These are phyloP conservation scores for Tribolium freemani DNA, from an alignment of 2,888 invertebrate genomes.

Conservation along the genomic window DNA sequence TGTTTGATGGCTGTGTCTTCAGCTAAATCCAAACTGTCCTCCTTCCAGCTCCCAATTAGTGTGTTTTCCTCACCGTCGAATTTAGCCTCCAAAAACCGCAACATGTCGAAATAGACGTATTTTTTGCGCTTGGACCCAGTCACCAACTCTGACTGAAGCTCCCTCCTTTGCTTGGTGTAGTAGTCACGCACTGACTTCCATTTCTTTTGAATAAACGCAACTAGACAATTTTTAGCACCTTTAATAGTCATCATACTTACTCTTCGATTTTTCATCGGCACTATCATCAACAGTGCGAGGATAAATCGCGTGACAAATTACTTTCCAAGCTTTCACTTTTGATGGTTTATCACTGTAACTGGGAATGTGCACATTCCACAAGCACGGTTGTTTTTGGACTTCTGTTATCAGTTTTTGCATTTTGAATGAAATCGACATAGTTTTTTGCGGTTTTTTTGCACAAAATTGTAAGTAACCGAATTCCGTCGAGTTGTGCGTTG, in stretches of 20 bases:
- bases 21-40: not conserved
- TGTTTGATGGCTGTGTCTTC: not conserved
- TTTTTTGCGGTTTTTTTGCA: too few species aligned
- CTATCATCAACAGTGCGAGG: not conserved
- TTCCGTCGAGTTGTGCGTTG: not conserved
- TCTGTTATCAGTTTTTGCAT: constrained; percentile 8
- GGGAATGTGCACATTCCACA: not conserved
- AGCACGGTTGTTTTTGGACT: not conserved
- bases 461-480: not conserved
- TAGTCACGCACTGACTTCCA: constrained; percentile 11
- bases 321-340: not conserved
- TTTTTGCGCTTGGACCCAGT: not conserved
- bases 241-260: constrained; percentile 2
- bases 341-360: not conserved
- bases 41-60: not conserved
- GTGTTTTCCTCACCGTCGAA: not conserved
- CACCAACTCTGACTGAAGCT: not conserved
- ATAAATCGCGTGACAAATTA: not conserved
- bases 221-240: not conserved
- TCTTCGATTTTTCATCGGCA: not conserved
- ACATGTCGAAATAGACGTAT: constrained; percentile 6
- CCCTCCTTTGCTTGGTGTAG: constrained; percentile 6
- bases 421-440: not conserved
- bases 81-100: constrained; percentile 3
- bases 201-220: constrained; percentile 1